These are phyloP conservation scores for Hypothenemus hampei DNA, from an alignment of 1,140 invertebrate species.

Conservation along the genomic window DNA sequence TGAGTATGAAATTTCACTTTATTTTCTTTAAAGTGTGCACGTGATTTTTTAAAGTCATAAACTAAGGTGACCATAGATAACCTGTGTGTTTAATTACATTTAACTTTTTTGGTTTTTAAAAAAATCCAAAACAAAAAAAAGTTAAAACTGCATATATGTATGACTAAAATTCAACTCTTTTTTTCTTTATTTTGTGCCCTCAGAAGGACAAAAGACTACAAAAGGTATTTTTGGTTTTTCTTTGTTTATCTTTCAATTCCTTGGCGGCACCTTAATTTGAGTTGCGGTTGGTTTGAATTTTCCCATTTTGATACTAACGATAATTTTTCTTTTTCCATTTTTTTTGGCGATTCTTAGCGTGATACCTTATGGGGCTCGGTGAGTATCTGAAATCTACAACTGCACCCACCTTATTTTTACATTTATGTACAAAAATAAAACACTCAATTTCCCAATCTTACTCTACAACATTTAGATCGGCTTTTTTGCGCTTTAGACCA, in stretches of 20 bases:
- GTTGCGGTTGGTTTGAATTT: not conserved
- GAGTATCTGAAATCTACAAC: conserved; percentile 40
- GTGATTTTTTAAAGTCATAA: not conserved
- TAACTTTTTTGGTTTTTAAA: too few species aligned
- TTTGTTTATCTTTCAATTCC: not conserved
- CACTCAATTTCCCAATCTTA: not conserved
- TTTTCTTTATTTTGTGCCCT: not conserved
- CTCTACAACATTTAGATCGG: not conserved
- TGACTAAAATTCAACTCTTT: not conserved
- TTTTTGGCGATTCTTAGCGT: conserved; percentile 43
- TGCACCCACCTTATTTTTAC: not conserved
- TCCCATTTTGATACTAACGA: conserved; percentile 9
- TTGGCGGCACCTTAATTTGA: too few species aligned
- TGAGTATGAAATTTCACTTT: conserved; percentile 37
- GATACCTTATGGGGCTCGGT: conserved; percentile 57
- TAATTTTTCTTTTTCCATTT: conserved; percentile 21
- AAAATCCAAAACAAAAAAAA: too few species aligned
- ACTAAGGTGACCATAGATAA: not conserved
- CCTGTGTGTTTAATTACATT: too few species aligned
- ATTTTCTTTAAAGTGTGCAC: not conserved
- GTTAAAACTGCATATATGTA: not conserved
- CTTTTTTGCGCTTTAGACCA: not conserved
- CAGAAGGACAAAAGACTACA: too few species aligned
- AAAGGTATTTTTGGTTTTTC: not conserved
- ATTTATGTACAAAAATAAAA: conserved; percentile 4